Base-by-base conservation (phyloP, 2,113 vertebrate species). In the Anseranas semipalmata region DNA sequence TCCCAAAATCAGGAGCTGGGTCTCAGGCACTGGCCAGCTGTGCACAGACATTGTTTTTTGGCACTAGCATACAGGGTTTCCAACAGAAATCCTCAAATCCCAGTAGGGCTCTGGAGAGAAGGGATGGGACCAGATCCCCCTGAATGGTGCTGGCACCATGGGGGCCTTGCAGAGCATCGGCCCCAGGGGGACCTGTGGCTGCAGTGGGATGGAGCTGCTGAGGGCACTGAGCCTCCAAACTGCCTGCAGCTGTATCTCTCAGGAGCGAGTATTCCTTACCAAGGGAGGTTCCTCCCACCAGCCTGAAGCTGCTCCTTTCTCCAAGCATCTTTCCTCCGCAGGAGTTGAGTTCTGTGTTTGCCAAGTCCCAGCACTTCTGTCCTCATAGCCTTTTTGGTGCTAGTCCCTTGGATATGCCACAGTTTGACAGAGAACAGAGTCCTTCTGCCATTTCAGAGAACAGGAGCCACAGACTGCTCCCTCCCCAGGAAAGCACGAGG, bases 111-210 rank as follows among this genome's bases (percentile, higher is more conserved):
- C 58, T 67, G 46, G 62, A 71, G 33, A 35, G 32, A 87, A 82
- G 46, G 35, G 73, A 13, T 46, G 22, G 78, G 62, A 76, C 9
- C 46, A 58, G 45, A 58, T 53, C 16, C 33, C 25, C 6, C 1
- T 0, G 1, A 62, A 30, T 6, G 35, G 12, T 43, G 46, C 45
- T 52, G 76, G 55, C 66, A 65, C 14, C 1, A 1, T 15, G 27
- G 59, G 48, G 30, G 13, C 35, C 60, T 59, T n/a, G 22, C 20
- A 66, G n/a, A 83, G 45, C 4, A 0, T 15, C 3, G 3, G 86
- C 35, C 68, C 22, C 58, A 45, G 55, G 21, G n/a, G 55, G 16
- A 32, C 5, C 24, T 17, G 19, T 33, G 86, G 73, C 82, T 80
- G 67, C 77, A 52, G 58, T 73, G 62, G 37, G 53, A 45, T 4